Base-by-base conservation (phyloP, 2,888 invertebrate species). In the Tetramorium bicarinatum region DNA sequence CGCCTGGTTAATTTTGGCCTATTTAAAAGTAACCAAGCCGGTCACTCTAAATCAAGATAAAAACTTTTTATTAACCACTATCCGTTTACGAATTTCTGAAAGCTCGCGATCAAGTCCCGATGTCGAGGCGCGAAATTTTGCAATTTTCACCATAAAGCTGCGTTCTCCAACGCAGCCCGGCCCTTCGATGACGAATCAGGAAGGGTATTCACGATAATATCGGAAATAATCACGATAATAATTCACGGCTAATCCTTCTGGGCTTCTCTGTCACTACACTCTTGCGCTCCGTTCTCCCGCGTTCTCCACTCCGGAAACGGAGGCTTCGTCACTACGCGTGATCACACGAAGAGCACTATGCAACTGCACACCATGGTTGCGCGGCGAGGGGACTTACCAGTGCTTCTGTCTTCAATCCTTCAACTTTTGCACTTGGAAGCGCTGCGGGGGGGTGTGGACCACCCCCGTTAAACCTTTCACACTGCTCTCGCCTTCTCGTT, bases 321-420 rank as follows among this genome's bases (percentile, higher is more conserved):
- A 69, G 67, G 47, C 49, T 49, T 56, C 61, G 59, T 61, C 88
- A 88, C 88, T 88, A 47, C 71, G 84, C 83, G 56, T 66, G 56
- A 59, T 88, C 88, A 88, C 88, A 72, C 64, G 62, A 75, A 83
- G 87, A 82, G 77, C 89, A 89, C 89, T 88, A 71, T 83, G 59
- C 76, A 72, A 79, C 77, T 79, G 71, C 76, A 83, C 47, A 79
- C 54, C 59, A 76, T 59, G 62, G 29, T 66, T 54, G 84, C 79
- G 62, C 80, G 49, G 69, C 59, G 34, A 41, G 74, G 64, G 59
- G 85, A 89, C 89, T 89, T 89, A 89, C 89, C 89, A 84, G 82
- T 85, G 69, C 72, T 67, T 83, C 84, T 83, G 44, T 76, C 47
- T 47, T 85, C 82, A 83, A 74, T 72, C 34, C 49, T 67, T 76